Conservation (phyloP, 2,888 invertebrate genomes). For the Drosophila kambysellisi region DNA sequence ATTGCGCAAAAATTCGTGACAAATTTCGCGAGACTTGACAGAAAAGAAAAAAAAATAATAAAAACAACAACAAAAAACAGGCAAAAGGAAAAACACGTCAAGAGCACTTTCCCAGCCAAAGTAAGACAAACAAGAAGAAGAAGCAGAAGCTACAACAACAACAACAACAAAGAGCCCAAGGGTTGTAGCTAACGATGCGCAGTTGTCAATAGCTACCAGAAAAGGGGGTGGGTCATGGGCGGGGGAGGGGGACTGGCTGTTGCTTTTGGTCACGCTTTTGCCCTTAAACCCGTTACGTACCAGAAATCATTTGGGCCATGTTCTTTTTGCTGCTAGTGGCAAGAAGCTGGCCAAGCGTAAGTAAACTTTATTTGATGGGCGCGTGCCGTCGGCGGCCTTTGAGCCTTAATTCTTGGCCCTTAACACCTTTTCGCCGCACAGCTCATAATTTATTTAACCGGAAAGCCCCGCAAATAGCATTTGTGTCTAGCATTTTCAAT, state of each 20-base stretch:
- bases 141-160: background rate
- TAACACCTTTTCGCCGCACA: constrained; percentile 48
- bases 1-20: constrained; percentile 55
- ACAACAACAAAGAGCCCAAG: constrained; percentile 14
- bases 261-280: constrained; percentile 19
- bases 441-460: constrained; percentile 65
- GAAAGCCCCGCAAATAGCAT: constrained; percentile 30
- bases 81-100: constrained; percentile 16
- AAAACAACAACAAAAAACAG: background rate
- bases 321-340: background rate
- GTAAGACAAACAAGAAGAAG: constrained; percentile 14
- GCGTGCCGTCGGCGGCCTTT: constrained; percentile 57
- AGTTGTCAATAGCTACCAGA: constrained; percentile 40
- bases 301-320: constrained; percentile 4
- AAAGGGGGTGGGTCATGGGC: background rate
- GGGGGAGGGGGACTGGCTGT: background rate
- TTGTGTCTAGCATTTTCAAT: constrained; percentile 43
- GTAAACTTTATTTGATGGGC: constrained; percentile 75
- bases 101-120: constrained; percentile 37
- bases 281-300: constrained; percentile 22
- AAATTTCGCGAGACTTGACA: constrained; percentile 39
- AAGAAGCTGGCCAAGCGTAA: constrained; percentile 40
- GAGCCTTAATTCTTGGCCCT: constrained; percentile 46
- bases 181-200: constrained; percentile 54
- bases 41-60: background rate